These are phyloP conservation scores for Brachypalpus laphriformis DNA, from an alignment of 2,888 invertebrate species.

Conservation along the genomic window DNA sequence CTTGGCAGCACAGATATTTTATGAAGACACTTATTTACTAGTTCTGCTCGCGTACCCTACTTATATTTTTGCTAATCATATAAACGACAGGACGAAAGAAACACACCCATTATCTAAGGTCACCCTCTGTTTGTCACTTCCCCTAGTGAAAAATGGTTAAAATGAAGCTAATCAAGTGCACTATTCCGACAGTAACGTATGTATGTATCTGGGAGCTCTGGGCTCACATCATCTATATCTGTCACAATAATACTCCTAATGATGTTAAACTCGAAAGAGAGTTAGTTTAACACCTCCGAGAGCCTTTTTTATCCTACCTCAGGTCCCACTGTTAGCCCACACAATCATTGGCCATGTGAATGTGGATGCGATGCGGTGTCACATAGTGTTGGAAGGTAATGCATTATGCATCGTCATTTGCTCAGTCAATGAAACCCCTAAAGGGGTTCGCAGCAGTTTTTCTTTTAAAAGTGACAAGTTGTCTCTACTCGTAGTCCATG, in stretches of 20 bases:
- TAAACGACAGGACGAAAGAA: too few relatives aligned
- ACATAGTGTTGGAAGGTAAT: constrained; percentile 64
- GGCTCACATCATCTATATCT: background rate
- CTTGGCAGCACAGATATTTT: too few relatives aligned
- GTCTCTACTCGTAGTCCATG: constrained; percentile 34
- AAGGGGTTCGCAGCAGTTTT: constrained; percentile 60
- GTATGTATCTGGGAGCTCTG: too few relatives aligned
- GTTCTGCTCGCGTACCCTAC: too few relatives aligned
- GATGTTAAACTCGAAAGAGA: background rate
- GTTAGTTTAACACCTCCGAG: background rate
- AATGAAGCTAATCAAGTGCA: too few relatives aligned
- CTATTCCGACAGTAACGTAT: background rate
- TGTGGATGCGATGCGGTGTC: constrained; percentile 12
- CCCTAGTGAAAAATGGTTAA: background rate
- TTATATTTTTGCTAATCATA: too few relatives aligned
- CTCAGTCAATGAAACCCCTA: constrained; percentile 64
- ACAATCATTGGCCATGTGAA: constrained; percentile 20
- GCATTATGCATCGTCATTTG: constrained; percentile 72
- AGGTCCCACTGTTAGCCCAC: constrained; percentile 45
- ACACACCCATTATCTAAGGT: too few relatives aligned
- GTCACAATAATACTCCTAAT: background rate
- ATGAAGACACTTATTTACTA: too few relatives aligned
- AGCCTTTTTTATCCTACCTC: background rate
- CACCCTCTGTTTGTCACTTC: background rate
- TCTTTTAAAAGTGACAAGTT: constrained; percentile 65